These are phyloP conservation scores for Campylomormyrus tamandua DNA, from an alignment of 2,113 vertebrate species.

Conservation along the genomic window DNA sequence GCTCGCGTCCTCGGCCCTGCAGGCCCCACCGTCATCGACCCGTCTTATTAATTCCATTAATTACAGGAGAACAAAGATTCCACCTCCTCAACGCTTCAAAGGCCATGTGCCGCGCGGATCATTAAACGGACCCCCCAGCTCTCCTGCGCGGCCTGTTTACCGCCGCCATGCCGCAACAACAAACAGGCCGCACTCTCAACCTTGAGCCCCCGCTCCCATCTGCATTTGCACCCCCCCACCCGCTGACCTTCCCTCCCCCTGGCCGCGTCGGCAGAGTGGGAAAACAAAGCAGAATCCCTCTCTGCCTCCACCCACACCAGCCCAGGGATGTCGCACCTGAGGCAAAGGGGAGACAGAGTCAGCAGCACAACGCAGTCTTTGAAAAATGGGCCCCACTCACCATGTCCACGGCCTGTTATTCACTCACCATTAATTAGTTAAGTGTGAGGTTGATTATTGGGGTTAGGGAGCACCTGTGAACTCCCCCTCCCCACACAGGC, in stretches of 20 bases:
- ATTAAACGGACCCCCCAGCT: slow-evolving; percentile 39
- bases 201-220: slow-evolving; percentile 15
- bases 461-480: background rate
- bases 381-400: background rate
- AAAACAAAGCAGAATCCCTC: background rate
- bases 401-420: background rate
- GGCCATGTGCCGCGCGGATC: slow-evolving; percentile 22
- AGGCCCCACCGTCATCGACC: slow-evolving; percentile 17
- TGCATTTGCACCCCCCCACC: slow-evolving; percentile 7
- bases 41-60: slow-evolving; percentile 36
- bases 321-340: slow-evolving; percentile 7
- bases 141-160: slow-evolving; percentile 24
- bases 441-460: background rate
- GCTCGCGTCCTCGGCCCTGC: background rate
- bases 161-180: slow-evolving; percentile 21
- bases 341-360: background rate
- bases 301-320: background rate
- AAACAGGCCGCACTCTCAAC: slow-evolving; percentile 15
- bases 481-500: background rate
- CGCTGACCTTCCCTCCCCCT: slow-evolving; percentile 5
- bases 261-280: background rate
- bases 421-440: background rate
- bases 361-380: background rate
- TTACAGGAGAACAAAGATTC: slow-evolving; percentile 34
- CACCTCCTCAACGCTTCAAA: slow-evolving; percentile 40